Base-by-base conservation (phyloP, 2,888 invertebrate genomes). In the Heteromurus nitidus region DNA sequence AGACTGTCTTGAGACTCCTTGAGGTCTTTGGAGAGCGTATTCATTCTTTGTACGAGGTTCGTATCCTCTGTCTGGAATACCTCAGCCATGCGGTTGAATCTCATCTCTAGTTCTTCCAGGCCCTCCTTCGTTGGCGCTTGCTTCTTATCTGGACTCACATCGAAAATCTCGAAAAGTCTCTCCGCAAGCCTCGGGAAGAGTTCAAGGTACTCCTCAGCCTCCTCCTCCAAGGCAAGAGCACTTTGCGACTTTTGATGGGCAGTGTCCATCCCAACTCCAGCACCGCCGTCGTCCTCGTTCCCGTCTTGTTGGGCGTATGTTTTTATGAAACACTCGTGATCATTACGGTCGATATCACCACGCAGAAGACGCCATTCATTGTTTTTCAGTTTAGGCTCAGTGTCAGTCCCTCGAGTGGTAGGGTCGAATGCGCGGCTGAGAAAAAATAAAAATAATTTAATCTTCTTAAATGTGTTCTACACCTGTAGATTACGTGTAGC, bases 171-270 rank as follows among this genome's bases (percentile, higher is more conserved):
- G 60, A 87, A 87, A n/a, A 87, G 73, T 26, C 65, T 47, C 60
- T 83, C 85, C 1, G 83, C 86, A 24, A 86, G 73, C 11, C 70
- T 72, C n/a, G 87, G 86, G 50, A 85, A 85, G 16, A 53, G 77
- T 60, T 86, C 87, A 64, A 83, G 84, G 82, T 84, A 85, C 77
- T 79, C 68, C 65, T 86, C 87, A 13, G 87, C 86, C 53, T 86
- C 85, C 44, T 86, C 86, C 36, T 87, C 87, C 26, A 85, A 70
- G 73, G 84, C 85, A 50, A 80, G 73, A 0, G 80, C 80, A 20
- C 47, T 62, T 26, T 64, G 60, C 11, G 67, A 75, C 1, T 67
- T 76, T 9, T 47, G 44, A 11, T 58, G 67, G 18, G 75, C 65
- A 18, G 31, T 42, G 16, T 73, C 83, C 7, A 75, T 79, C 22